A percentile compares a stretch with the other conserved stretches of the same genome.
phyloP scores from a whole-genome alignment of 2,888 invertebrate species.

The Cryptus viduatorius region DNA sequence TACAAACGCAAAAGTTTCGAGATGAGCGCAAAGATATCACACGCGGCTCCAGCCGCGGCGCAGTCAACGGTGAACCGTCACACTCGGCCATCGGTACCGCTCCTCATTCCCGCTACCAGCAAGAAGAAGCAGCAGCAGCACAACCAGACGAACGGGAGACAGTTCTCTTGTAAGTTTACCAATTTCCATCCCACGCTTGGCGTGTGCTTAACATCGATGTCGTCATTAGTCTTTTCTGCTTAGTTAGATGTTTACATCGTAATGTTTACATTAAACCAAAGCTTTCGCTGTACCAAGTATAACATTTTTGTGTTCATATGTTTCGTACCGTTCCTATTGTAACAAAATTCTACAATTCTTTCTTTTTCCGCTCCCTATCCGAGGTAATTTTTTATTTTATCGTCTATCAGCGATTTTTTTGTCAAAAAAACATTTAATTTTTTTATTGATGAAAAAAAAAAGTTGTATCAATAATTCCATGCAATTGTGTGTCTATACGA shows the following conservation, averaged over 20 bases:
- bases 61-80: slow-evolving; percentile 79
- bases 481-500: too few species aligned
- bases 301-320: neutral
- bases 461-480: too few species aligned
- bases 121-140: slow-evolving; percentile 60
- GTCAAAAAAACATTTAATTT: too few species aligned
- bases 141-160: slow-evolving; percentile 42
- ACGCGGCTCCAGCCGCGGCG: slow-evolving; percentile 70
- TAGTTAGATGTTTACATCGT: neutral
- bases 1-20: slow-evolving; percentile 51
- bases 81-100: slow-evolving; percentile 60
- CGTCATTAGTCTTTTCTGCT: neutral
- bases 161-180: slow-evolving; percentile 53
- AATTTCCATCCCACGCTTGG: neutral
- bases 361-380: neutral
- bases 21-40: slow-evolving; percentile 81
- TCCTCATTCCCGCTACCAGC: slow-evolving; percentile 62
- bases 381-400: neutral
- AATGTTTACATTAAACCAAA: neutral
- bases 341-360: neutral
- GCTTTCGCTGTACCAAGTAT: neutral
- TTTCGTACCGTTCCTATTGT: neutral
- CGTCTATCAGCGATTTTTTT: too few species aligned
- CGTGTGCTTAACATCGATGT: neutral
- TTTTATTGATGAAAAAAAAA: too few species aligned